Evolutionary conservation across 2,888 invertebrate genomes (phyloP).

Genomic region (Hyppa rectilinea): DNA sequence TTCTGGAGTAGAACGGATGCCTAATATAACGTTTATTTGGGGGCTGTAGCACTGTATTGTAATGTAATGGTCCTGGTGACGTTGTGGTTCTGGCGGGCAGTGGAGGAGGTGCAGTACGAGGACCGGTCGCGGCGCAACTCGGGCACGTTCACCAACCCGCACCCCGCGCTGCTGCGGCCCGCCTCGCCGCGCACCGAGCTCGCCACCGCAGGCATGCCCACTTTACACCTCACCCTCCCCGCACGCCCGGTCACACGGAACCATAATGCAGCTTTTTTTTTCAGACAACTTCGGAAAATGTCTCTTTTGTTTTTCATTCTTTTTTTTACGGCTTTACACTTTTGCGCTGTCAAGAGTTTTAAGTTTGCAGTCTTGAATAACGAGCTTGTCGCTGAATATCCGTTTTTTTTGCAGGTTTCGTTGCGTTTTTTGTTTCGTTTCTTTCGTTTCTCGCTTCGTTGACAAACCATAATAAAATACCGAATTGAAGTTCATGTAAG

Average conservation of each 20-base stretch:
- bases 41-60: not conserved
- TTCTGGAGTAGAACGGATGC: not conserved
- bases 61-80: slow-evolving; percentile 7
- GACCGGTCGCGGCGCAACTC: slow-evolving; percentile 84
- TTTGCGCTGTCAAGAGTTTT: slow-evolving; percentile 41
- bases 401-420: slow-evolving; percentile 21
- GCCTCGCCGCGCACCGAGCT: slow-evolving; percentile 86
- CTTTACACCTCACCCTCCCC: slow-evolving; percentile 18
- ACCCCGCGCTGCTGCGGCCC: slow-evolving; percentile 84
- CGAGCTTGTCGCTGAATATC: slow-evolving; percentile 13
- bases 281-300: slow-evolving; percentile 34
- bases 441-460: slow-evolving; percentile 54
- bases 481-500: slow-evolving; percentile 62
- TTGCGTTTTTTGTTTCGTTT: slow-evolving; percentile 38
- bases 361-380: slow-evolving; percentile 29
- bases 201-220: slow-evolving; percentile 85
- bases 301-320: slow-evolving; percentile 5
- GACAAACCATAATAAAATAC: slow-evolving; percentile 45
- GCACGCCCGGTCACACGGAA: slow-evolving; percentile 53
- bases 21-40: not conserved
- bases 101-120: slow-evolving; percentile 80
- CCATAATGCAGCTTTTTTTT: slow-evolving; percentile 36
- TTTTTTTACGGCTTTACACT: slow-evolving; percentile 35
- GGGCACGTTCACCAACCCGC: slow-evolving; percentile 86
- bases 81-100: slow-evolving; percentile 50